A percentile compares a stretch with the other conserved stretches of the same genome.
Conservation (phyloP, 2,113 vertebrate genomes). For the Gyps fulvus region DNA sequence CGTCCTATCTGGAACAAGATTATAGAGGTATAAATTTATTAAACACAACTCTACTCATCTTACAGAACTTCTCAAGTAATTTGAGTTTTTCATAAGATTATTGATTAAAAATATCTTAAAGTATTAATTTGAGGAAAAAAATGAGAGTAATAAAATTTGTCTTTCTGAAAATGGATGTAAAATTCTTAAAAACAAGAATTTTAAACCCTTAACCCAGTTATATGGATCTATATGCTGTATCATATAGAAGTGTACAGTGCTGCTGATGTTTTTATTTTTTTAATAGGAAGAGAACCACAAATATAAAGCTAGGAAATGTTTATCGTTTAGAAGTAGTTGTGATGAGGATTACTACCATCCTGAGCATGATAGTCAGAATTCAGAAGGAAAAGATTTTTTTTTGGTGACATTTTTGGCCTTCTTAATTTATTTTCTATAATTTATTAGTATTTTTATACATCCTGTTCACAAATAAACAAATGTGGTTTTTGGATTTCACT, state of each 20-base stretch:
- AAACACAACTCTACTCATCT: neutral
- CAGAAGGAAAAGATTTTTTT: neutral
- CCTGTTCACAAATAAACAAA: neutral
- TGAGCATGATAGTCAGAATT: neutral
- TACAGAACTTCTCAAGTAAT: neutral
- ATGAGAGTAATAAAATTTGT: neutral
- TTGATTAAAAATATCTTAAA: neutral
- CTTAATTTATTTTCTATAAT: neutral
- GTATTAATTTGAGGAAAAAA: neutral
- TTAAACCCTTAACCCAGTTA: neutral
- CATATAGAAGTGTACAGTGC: neutral
- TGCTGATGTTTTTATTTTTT: neutral
- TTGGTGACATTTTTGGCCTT: neutral
- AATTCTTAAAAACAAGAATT: neutral
- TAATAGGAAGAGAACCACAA: neutral
- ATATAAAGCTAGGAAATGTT: neutral
- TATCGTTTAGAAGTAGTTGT: neutral
- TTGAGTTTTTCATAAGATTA: neutral
- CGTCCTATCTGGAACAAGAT: conserved; percentile 90
- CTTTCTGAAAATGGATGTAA: neutral
- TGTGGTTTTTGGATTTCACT: neutral
- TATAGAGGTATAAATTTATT: conserved; percentile 80
- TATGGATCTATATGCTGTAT: neutral
- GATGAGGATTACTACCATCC: neutral
- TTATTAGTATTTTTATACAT: neutral